These are phyloP conservation scores for Criorhina ranunculi DNA, from an alignment of 2,888 invertebrate genomes.

Conservation along the genomic window DNA sequence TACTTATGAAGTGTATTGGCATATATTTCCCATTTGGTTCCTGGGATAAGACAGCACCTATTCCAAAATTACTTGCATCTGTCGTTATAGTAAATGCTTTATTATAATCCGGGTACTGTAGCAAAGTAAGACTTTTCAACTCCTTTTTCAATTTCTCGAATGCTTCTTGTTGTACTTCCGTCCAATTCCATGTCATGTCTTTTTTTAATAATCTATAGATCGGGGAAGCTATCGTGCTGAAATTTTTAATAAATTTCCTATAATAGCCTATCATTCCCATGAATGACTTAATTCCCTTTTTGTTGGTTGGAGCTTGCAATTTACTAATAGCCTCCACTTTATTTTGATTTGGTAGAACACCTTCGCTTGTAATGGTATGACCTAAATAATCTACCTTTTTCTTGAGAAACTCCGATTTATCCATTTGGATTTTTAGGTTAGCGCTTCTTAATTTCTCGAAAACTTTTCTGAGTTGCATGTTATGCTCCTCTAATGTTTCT, in stretches of 20 bases:
- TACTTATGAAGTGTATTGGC: not conserved
- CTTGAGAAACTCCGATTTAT: not conserved
- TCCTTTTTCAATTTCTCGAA: constrained; percentile 46
- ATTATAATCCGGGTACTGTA: constrained; percentile 50
- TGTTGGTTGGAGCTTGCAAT: too few relatives aligned
- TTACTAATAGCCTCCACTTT: not conserved
- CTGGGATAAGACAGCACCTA: not conserved
- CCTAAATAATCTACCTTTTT: constrained; percentile 7
- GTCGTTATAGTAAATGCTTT: constrained; percentile 50
- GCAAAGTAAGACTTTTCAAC: constrained; percentile 21
- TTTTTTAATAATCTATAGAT: constrained; percentile 72
- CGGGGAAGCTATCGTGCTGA: too few relatives aligned
- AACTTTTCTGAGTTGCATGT: not conserved
- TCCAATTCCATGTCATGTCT: constrained; percentile 66
- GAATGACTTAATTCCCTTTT: too few relatives aligned
- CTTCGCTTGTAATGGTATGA: not conserved
- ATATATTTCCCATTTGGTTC: constrained; percentile 5
- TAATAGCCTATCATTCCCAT: too few relatives aligned
- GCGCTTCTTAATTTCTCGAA: not conserved
- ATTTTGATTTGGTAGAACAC: not conserved
- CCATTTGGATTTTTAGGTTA: constrained; percentile 14
- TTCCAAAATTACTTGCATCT: not conserved
- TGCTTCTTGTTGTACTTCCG: constrained; percentile 24
- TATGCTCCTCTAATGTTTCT: too few relatives aligned
- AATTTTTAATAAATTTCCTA: too few relatives aligned